A percentile compares a stretch with the other conserved stretches of the same genome.
Conservation (phyloP, 1,140 invertebrate species). For the Anthonomus grandis region DNA sequence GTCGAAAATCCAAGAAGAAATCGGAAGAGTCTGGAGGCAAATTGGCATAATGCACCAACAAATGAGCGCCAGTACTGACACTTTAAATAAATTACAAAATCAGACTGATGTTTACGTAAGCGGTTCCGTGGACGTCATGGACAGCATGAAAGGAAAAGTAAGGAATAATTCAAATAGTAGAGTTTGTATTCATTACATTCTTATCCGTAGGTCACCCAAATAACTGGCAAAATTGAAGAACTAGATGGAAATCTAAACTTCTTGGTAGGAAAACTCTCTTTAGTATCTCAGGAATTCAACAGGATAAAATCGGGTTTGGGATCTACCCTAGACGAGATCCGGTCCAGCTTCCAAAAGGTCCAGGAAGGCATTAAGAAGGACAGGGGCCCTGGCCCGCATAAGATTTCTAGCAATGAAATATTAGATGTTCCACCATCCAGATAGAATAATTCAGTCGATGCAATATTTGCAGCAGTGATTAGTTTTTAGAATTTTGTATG, state of each 20-base stretch:
- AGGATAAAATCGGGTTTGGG: conserved; percentile 74
- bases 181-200: not conserved
- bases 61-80: conserved; percentile 69
- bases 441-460: not conserved
- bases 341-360: conserved; percentile 63
- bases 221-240: conserved; percentile 75
- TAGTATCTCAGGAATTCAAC: conserved; percentile 84
- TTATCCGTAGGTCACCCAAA: conserved; percentile 60
- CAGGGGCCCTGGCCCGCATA: conserved; percentile 45
- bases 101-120: conserved; percentile 79
- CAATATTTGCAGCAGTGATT: too few species aligned
- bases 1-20: conserved; percentile 73
- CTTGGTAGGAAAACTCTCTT: conserved; percentile 71
- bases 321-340: conserved; percentile 68
- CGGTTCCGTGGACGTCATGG: conserved; percentile 76
- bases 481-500: too few species aligned
- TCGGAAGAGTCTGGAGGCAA: conserved; percentile 82
- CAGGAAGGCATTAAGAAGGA: conserved; percentile 55
- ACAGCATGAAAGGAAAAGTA: conserved; percentile 76
- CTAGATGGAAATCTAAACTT: conserved; percentile 84
- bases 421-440: conserved; percentile 4
- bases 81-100: conserved; percentile 71
- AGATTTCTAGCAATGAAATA: conserved; percentile 35
- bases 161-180: conserved; percentile 7
- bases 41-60: conserved; percentile 86